Conservation (phyloP, 2,113 vertebrate genomes). For the Hippocampus comes region DNA sequence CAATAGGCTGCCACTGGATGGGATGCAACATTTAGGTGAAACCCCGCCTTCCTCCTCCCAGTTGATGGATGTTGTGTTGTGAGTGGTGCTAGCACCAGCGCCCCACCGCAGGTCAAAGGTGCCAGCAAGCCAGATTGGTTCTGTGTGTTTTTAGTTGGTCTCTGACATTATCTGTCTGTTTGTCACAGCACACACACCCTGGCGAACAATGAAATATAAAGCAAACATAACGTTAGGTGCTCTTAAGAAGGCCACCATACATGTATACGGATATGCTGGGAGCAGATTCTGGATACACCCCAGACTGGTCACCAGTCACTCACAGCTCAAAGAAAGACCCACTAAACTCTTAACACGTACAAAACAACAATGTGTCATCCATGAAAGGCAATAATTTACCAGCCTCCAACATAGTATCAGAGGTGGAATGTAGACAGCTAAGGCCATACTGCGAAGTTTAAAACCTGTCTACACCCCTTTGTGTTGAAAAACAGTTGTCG, state of each 20-base stretch:
- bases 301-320: neutral
- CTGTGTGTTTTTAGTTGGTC: neutral
- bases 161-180: neutral
- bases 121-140: constrained; percentile 1
- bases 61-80: constrained; percentile 1
- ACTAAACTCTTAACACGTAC: neutral
- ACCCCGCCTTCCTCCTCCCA: neutral
- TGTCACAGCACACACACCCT: neutral
- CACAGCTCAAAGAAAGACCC: neutral
- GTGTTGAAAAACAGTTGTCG: neutral
- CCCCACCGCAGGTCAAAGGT: neutral
- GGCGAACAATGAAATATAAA: neutral
- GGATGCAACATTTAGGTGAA: neutral
- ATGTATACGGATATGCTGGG: neutral
- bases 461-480: neutral
- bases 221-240: neutral
- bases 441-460: neutral
- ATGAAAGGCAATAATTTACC: neutral
- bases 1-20: neutral
- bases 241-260: neutral
- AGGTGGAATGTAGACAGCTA: neutral
- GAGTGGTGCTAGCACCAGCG: neutral
- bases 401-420: neutral
- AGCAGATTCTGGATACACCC: neutral
- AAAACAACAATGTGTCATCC: neutral